Evolutionary conservation across 2,888 invertebrate species (phyloP).

Genomic region (Agonopterix subpropinquella): DNA sequence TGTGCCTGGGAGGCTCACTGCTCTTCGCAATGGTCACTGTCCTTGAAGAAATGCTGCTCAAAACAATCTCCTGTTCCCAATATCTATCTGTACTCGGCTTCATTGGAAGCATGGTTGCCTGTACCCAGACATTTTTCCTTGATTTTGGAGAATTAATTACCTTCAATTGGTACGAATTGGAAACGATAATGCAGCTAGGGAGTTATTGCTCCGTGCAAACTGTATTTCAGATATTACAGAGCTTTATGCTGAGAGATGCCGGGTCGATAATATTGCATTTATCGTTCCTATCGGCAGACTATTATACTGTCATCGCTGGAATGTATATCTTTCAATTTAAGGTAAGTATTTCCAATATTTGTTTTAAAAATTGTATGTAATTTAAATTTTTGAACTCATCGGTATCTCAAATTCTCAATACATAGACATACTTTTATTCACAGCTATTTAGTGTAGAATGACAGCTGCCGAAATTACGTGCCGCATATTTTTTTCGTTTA

Average conservation of each 20-base stretch:
- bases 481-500: too few species aligned
- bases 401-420: too few species aligned
- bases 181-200: slow-evolving; percentile 75
- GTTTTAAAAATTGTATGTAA: neutral
- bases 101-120: slow-evolving; percentile 85
- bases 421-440: too few species aligned
- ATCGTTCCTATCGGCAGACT: slow-evolving; percentile 88
- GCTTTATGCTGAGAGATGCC: slow-evolving; percentile 83
- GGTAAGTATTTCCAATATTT: slow-evolving; percentile 57
- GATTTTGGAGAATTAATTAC: slow-evolving; percentile 82
- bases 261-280: slow-evolving; percentile 90
- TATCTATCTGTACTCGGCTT: slow-evolving; percentile 89
- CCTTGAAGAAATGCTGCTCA: slow-evolving; percentile 88
- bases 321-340: slow-evolving; percentile 87
- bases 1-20: slow-evolving; percentile 85
- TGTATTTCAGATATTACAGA: slow-evolving; percentile 84
- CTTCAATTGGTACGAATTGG: slow-evolving; percentile 82
- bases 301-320: slow-evolving; percentile 88
- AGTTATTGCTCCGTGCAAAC: slow-evolving; percentile 84
- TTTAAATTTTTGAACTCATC: neutral
- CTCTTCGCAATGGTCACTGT: slow-evolving; percentile 88
- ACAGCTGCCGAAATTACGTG: too few species aligned
- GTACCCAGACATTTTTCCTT: slow-evolving; percentile 85
- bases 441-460: too few species aligned
- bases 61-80: slow-evolving; percentile 84